These are phyloP conservation scores for Bombus turneri DNA, from an alignment of 1,140 invertebrate genomes.

Conservation along the genomic window DNA sequence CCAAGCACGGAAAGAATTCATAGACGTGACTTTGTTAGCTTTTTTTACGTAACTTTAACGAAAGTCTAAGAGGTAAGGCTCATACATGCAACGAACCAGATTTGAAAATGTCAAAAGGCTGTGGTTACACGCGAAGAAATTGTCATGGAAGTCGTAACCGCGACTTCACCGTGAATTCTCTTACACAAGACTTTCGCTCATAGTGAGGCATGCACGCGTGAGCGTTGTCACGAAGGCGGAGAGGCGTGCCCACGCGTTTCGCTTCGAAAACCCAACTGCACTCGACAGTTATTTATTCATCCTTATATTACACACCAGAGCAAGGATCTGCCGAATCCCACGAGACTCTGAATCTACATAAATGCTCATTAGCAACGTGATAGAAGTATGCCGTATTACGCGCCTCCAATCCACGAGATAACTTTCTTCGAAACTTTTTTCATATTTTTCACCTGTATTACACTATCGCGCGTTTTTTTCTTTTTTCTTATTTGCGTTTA, in stretches of 20 bases:
- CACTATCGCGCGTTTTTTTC: too few species aligned
- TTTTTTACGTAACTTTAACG: not conserved
- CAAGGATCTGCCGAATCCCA: not conserved
- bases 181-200: not conserved
- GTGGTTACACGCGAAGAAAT: not conserved
- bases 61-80: not conserved
- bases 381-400: not conserved
- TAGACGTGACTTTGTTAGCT: not conserved
- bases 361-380: not conserved
- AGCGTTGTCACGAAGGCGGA: not conserved
- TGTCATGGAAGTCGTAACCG: not conserved
- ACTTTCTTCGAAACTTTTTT: not conserved
- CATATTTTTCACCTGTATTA: not conserved
- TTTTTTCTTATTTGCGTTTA: too few species aligned
- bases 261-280: constrained; percentile 7
- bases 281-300: constrained; percentile 10
- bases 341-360: not conserved
- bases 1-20: not conserved
- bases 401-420: not conserved
- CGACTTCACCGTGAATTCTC: not conserved
- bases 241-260: constrained; percentile 4
- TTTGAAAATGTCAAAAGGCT: not conserved
- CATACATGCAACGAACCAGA: too few species aligned
- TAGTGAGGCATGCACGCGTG: constrained; percentile 11
- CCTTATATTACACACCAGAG: not conserved